Evolutionary conservation across 2,888 invertebrate species (phyloP).

Genomic region (Sympetrum striolatum): DNA sequence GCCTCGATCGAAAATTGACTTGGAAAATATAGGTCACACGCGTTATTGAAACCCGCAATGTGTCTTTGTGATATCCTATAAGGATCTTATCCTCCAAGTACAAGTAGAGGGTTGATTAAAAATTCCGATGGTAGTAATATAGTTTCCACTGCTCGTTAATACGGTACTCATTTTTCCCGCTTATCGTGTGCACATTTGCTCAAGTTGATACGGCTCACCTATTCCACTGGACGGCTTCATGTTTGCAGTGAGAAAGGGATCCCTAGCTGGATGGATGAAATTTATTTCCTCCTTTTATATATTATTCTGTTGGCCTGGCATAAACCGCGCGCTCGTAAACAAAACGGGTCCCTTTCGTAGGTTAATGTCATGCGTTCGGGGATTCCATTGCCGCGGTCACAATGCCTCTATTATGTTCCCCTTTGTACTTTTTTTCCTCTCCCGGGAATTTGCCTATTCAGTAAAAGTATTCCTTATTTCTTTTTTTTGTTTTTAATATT

Average conservation of each 20-base stretch:
- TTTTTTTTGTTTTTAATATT: neutral
- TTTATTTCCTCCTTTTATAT: neutral
- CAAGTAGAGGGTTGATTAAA: no score
- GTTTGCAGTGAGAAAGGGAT: neutral
- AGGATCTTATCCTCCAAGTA: no score
- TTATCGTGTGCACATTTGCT: neutral
- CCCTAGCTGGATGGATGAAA: neutral
- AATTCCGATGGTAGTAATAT: no score
- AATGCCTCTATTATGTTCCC: neutral
- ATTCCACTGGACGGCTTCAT: neutral
- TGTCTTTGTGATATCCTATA: no score
- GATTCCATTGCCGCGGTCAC: neutral
- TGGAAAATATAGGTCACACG: no score
- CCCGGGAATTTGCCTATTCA: neutral
- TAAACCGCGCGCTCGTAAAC: neutral
- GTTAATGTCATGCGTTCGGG: neutral
- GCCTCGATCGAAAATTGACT: no score
- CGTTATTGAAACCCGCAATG: no score
- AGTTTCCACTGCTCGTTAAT: no score
- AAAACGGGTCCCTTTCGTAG: neutral
- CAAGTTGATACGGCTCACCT: neutral
- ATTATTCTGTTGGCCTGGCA: neutral
- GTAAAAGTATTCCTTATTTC: neutral
- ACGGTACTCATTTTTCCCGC: neutral
- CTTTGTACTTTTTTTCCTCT: neutral